Evolutionary conservation across 2,113 vertebrate genomes (phyloP), one percentile per base, ranked within the genome.

Genomic region (Athene noctua): DNA sequence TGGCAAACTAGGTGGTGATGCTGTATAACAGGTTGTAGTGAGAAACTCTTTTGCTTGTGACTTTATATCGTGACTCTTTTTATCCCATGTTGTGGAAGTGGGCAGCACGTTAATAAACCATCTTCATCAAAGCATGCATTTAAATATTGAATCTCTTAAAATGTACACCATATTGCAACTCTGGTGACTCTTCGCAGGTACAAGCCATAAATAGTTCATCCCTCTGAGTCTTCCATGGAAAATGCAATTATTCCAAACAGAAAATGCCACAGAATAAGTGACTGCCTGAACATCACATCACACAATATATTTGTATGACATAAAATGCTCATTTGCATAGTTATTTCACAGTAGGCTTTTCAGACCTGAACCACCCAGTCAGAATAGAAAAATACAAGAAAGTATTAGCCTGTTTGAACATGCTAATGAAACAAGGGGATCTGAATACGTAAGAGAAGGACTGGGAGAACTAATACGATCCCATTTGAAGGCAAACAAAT

Each of bases 331-430:
- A 36, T 96, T 93, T 93, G 68, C 57, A 75, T 91, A 94, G 65
- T 90, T 92, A 88, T 44, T 95, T 88, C 49, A 42, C 3, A 81
- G 47, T 70, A 92, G 46, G 58, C 47, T 96, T 93, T 92, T 83
- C 59, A 92, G 66, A 77, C 55, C 74, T 63, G 73, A 90, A 86
- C 17, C 44, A 63, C 25, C 5, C 6, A 73, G 14, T 65, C 70
- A 83, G 78, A 93, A 93, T 36, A 93, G 44, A 95, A 93, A 94
- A 85, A 34, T 21, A n/a, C 11, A 86, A 47, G 51, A 59, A 94
- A 74, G n/a, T 70, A 55, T 80, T 93, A 44, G 26, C 16, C n/a
- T 93, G 3, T 92, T 74, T 55, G 71, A 90, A 52, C 5, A 59
- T 0, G 7, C 30, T 83, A 29, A 72, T 88, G 34, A 79, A 91